Base-by-base conservation (phyloP, 2,113 vertebrate genomes). In the Hypanus sabinus region DNA sequence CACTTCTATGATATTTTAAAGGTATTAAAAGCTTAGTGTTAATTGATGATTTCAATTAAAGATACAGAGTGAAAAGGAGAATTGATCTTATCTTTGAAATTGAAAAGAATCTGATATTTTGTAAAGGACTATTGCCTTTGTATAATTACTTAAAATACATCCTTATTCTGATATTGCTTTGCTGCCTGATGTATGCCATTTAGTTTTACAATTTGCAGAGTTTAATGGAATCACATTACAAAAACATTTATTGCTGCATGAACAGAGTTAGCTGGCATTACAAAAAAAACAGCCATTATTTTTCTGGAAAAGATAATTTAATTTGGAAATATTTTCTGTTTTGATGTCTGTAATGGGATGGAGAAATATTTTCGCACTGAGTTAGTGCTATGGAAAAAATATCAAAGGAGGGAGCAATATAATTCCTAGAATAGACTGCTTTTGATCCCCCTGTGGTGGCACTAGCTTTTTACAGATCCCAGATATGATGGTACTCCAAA, bases 211-310 rank as follows among this genome's bases (percentile, higher is more conserved):
- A 68, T 33, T 16, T n/a, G 16, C 30, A 7, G 85, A 33, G 60
- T 65, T 90, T 90, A 90, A 68, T 68, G 60, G 62, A 90, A 90
- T 90, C 85, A 65, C 60, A 90, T 68, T 65, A 90, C n/a, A 90
- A 33, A 65, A 33, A n/a, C 60, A 90, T 30, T 90, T 90, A 90
- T 90, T n/a, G n/a, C 85, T 20, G 18, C 85, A 90, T 24, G 11
- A 5, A 16, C 57, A 88, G 57, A 62, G 57, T 27, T 62, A 6
- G 30, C 27, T 68, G n/a, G 60, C 85, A 90, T 68, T 33, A 36
- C n/a, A 65, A 33, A 5, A 90, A 90, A 90, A 68, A 60, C n/a
- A 36, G 85, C n/a, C 6, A n/a, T 36, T 33, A 90, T 33, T 90
- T n/a, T 90, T 90, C 85, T 68, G 60, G 30, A 90, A 68, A 65